phyloP scores from a whole-genome alignment of 2,888 invertebrate species.

The Lamellibrachia satsuma region DNA sequence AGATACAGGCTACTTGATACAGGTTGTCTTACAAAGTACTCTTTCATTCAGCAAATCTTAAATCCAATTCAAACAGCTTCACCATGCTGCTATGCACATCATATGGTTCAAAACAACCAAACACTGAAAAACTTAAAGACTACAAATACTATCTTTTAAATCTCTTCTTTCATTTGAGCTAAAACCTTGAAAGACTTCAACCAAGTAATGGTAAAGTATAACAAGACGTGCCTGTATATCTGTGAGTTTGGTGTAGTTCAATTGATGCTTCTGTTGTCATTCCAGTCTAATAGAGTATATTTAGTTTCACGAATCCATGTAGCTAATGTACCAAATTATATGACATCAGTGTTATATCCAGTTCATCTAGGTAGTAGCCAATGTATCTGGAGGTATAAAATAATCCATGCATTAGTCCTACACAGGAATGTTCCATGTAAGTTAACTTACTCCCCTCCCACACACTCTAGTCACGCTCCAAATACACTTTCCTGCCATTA shows the following conservation, averaged over 20 bases:
- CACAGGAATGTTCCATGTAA: neutral
- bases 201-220: neutral
- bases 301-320: no score
- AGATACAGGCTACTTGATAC: neutral
- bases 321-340: no score
- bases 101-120: neutral
- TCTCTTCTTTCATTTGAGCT: neutral
- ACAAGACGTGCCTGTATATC: no score
- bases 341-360: no score
- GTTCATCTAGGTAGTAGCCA: neutral
- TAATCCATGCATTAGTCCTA: neutral
- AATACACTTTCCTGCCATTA: neutral
- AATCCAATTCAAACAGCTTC: neutral
- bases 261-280: neutral
- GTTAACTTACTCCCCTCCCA: neutral
- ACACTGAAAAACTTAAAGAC: neutral
- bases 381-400: neutral
- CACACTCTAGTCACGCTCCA: neutral
- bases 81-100: neutral
- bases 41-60: neutral
- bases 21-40: neutral
- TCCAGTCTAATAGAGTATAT: neutral
- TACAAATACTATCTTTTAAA: neutral
- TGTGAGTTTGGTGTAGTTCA: neutral
- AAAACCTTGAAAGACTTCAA: neutral